A percentile compares a stretch with the other conserved stretches of the same genome.
These are phyloP conservation scores for Jaculus jaculus DNA, from an alignment of 2,113 vertebrate genomes.

Conservation along the genomic window DNA sequence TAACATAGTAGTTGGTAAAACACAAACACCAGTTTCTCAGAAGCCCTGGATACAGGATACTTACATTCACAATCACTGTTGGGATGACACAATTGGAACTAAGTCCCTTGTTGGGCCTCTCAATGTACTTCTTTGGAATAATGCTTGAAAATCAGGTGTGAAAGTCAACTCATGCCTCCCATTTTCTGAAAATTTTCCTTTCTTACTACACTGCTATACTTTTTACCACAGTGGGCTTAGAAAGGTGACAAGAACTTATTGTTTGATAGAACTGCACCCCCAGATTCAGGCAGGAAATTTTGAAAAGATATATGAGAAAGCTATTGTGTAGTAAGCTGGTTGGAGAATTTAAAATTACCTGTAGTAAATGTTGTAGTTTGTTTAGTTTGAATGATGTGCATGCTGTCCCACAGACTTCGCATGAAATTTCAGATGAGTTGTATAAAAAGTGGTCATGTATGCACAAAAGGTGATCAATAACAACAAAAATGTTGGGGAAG, in stretches of 20 bases:
- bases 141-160: not conserved
- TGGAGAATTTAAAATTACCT: not conserved
- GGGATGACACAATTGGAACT: not conserved
- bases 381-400: not conserved
- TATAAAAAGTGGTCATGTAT: not conserved
- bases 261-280: conserved; percentile 7
- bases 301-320: not conserved
- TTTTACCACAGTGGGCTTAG: not conserved
- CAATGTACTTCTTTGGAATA: not conserved
- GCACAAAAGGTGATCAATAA: not conserved
- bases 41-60: not conserved
- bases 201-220: not conserved
- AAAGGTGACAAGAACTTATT: not conserved
- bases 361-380: not conserved
- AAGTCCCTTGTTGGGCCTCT: too few relatives aligned
- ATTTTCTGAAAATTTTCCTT: conserved; percentile 8
- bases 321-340: not conserved
- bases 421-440: not conserved
- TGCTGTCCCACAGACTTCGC: not conserved
- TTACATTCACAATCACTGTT: not conserved
- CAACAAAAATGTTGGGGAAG: not conserved
- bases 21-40: not conserved
- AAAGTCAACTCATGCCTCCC: not conserved
- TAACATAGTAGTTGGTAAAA: not conserved
- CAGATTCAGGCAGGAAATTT: not conserved